Evolutionary conservation across 2,888 invertebrate species (phyloP).

Genomic region (Volucella inanis): DNA sequence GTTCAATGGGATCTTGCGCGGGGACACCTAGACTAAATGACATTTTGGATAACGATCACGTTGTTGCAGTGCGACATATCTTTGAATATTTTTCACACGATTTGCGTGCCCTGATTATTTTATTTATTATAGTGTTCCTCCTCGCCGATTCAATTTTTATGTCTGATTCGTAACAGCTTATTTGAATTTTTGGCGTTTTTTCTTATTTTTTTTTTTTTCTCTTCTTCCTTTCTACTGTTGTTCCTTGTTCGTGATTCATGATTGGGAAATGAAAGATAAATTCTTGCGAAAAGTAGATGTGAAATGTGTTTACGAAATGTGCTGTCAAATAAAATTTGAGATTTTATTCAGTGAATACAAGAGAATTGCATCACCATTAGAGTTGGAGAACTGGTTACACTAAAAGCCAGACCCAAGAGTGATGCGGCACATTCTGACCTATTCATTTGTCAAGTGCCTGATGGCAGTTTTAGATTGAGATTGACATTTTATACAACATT

Average conservation of each 20-base stretch:
- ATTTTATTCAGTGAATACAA: slow-evolving; percentile 39
- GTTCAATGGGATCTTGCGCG: no score
- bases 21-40: slow-evolving; percentile 47
- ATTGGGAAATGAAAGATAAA: slow-evolving; percentile 28
- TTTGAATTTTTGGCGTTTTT: slow-evolving; percentile 22
- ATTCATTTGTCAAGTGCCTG: slow-evolving; percentile 30
- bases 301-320: slow-evolving; percentile 11
- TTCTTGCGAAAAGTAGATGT: slow-evolving; percentile 4
- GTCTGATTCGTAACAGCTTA: slow-evolving; percentile 30
- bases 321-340: slow-evolving; percentile 22
- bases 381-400: slow-evolving; percentile 26
- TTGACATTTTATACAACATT: slow-evolving; percentile 44
- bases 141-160: background rate
- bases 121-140: background rate
- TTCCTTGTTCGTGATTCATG: background rate
- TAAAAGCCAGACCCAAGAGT: slow-evolving; percentile 15
- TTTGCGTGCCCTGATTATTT: slow-evolving; percentile 37
- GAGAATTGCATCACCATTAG: background rate
- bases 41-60: slow-evolving; percentile 49
- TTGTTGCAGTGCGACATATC: slow-evolving; percentile 22
- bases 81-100: slow-evolving; percentile 44
- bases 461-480: slow-evolving; percentile 16
- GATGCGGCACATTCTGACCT: slow-evolving; percentile 23
- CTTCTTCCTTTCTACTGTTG: background rate
- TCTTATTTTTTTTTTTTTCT: background rate